Evolutionary conservation across 30 jellyfish, hydroid and myxozoan species (phyloP).

Genomic region (Chironex yamaguchii): DNA sequence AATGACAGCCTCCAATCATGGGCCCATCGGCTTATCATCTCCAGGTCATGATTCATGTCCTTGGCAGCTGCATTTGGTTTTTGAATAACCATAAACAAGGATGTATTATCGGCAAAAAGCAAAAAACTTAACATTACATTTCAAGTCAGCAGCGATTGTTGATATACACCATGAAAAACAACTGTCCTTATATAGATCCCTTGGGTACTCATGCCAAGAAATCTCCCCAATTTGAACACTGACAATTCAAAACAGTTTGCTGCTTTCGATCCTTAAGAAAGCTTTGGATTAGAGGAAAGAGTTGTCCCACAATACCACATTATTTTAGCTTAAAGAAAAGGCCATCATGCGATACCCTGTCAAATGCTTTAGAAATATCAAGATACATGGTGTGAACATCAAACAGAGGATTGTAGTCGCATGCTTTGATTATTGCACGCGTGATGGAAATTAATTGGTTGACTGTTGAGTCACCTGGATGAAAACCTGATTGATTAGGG

Average conservation of each 20-base stretch:
- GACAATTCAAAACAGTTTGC: neutral
- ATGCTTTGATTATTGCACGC: neutral
- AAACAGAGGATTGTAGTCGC: neutral
- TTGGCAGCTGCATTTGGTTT: conserved; percentile 12
- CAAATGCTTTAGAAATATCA: neutral
- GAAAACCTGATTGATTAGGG: conserved; percentile 2
- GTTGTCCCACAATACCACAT: neutral
- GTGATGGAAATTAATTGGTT: neutral
- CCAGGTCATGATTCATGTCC: conserved; percentile 50
- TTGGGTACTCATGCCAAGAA: neutral
- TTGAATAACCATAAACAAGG: conserved; percentile 29
- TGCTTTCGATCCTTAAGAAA: conserved; percentile 1
- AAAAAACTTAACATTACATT: conserved; percentile 56
- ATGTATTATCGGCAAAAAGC: conserved; percentile 55
- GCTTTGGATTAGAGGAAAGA: neutral
- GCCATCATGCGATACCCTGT: neutral
- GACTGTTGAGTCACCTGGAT: neutral
- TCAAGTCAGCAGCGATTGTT: conserved; percentile 12
- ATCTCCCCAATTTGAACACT: conserved; percentile 1
- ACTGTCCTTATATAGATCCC: neutral
- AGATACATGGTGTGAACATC: neutral
- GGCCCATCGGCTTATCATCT: conserved; percentile 60
- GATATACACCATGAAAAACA: neutral
- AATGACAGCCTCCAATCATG: conserved; percentile 80
- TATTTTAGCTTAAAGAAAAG: neutral